A percentile compares a stretch with the other conserved stretches of the same genome.
phyloP scores from a whole-genome alignment of 2,888 invertebrate genomes.

The Rapana venosa region DNA sequence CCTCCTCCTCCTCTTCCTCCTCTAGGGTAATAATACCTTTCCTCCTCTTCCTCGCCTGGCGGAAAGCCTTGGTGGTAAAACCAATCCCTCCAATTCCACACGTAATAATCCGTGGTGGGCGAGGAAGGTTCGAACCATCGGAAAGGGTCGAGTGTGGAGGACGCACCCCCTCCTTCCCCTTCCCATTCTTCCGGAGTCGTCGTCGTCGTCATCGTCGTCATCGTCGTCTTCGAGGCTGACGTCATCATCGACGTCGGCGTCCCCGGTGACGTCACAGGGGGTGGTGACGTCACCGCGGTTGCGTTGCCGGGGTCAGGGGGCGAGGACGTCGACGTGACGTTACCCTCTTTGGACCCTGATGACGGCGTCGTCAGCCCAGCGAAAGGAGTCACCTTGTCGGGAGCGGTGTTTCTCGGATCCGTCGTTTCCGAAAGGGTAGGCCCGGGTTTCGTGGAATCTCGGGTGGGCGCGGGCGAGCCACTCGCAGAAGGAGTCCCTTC shows the following conservation, averaged over 20 bases:
- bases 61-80: background rate
- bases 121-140: background rate
- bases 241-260: background rate
- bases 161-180: background rate
- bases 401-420: background rate
- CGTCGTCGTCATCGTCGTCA: background rate
- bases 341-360: background rate
- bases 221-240: background rate
- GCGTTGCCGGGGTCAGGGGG: background rate
- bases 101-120: background rate
- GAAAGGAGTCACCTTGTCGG: background rate
- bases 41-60: slow-evolving; percentile 14
- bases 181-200: slow-evolving; percentile 11
- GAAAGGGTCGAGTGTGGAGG: slow-evolving; percentile 28
- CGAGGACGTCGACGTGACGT: background rate
- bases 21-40: background rate
- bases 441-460: too few species aligned
- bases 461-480: too few species aligned
- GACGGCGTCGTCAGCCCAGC: background rate
- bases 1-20: background rate
- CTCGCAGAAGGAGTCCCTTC: too few species aligned
- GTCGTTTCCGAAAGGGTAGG: background rate
- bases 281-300: background rate
- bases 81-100: slow-evolving; percentile 22
- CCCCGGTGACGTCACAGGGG: slow-evolving; percentile 6